A percentile compares a stretch with the other conserved stretches of the same genome.
Conservation (phyloP, 2,113 vertebrate species). For the Alexandromys fortis region DNA sequence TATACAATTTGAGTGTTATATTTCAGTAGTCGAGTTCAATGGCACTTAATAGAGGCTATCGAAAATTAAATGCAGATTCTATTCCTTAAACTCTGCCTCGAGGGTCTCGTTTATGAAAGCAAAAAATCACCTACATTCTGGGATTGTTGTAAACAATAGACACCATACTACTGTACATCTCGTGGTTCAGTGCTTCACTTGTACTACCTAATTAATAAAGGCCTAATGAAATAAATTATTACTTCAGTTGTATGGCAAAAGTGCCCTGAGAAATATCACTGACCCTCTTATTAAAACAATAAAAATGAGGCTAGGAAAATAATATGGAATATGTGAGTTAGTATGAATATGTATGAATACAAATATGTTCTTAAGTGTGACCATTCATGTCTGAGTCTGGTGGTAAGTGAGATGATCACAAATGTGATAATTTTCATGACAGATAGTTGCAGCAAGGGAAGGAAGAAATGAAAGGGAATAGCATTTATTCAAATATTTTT, state of each 20-base stretch:
- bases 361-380: not conserved
- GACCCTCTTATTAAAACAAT: not conserved
- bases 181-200: not conserved
- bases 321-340: not conserved
- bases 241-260: not conserved
- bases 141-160: not conserved
- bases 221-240: not conserved
- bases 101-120: not conserved
- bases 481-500: not conserved
- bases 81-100: not conserved
- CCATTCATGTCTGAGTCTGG: not conserved
- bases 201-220: not conserved
- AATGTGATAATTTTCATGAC: not conserved
- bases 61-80: slow-evolving; percentile 12
- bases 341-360: not conserved
- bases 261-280: not conserved
- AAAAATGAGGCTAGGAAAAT: not conserved
- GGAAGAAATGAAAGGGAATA: not conserved
- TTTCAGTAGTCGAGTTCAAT: not conserved
- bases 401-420: not conserved
- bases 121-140: slow-evolving; percentile 5
- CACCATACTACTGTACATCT: not conserved
- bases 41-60: not conserved
- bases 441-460: not conserved
- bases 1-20: not conserved